Percentiles rank a stretch among this genome's conserved stretches.
phyloP scores from a whole-genome alignment of 2,113 vertebrate species.

The Syngnathus typhle region DNA sequence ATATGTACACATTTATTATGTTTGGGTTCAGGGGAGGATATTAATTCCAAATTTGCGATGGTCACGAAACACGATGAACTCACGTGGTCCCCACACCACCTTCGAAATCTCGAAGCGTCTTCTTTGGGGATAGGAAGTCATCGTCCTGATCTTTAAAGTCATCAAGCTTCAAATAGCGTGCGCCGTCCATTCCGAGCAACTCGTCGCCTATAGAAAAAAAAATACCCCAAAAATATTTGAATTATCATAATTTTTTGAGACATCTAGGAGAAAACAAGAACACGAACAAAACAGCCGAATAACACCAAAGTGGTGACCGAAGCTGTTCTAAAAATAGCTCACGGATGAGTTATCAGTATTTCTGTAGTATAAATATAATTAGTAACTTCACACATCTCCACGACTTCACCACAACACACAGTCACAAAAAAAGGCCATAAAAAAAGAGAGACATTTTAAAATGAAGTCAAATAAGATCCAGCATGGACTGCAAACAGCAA shows the following conservation, averaged over 20 bases:
- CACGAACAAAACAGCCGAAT: constrained; percentile 31
- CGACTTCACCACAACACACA: constrained; percentile 36
- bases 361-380: not conserved
- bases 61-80: constrained; percentile 24
- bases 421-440: constrained; percentile 29
- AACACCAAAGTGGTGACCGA: constrained; percentile 6
- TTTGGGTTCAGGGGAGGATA: not conserved
- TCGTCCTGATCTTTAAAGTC: constrained; percentile 78
- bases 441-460: constrained; percentile 26
- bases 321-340: no score
- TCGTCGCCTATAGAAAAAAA: constrained; percentile 65
- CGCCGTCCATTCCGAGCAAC: constrained; percentile 72
- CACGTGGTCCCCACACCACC: constrained; percentile 72
- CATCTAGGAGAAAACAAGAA: constrained; percentile 1
- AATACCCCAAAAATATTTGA: no score
- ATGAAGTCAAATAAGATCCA: constrained; percentile 53
- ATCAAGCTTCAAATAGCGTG: constrained; percentile 73
- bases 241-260: not conserved
- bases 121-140: constrained; percentile 75
- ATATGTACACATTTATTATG: not conserved
- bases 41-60: not conserved
- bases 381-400: constrained; percentile 21
- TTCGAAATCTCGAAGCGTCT: constrained; percentile 73
- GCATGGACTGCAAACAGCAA: constrained; percentile 57
- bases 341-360: no score